These are phyloP conservation scores for Xiphorhynchus elegans DNA, from an alignment of 2,113 vertebrate genomes.

Conservation along the genomic window DNA sequence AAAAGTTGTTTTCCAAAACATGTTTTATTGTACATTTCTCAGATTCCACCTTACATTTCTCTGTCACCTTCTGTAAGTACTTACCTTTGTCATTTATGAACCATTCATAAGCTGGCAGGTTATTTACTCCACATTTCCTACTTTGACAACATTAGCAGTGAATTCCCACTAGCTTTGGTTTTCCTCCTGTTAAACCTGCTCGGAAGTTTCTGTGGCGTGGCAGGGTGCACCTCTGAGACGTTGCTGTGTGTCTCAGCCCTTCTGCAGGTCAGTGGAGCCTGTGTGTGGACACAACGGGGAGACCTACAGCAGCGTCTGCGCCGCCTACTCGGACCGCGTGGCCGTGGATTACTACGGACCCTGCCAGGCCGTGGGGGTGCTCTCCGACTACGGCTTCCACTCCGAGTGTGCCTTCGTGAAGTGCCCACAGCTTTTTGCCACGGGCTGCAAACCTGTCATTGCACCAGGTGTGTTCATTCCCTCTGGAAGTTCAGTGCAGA, in stretches of 20 bases:
- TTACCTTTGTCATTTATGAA: not conserved
- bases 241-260: conserved; percentile 41
- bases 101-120: not conserved
- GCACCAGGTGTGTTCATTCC: conserved; percentile 82
- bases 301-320: conserved; percentile 88
- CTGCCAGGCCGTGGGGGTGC: conserved; percentile 87
- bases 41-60: not conserved
- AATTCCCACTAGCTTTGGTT: not conserved
- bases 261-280: conserved; percentile 78
- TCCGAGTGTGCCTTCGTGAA: conserved; percentile 83
- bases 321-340: conserved; percentile 88
- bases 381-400: conserved; percentile 75
- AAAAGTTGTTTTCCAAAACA: not conserved
- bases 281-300: conserved; percentile 92
- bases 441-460: conserved; percentile 83
- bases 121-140: not conserved
- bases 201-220: accelerated
- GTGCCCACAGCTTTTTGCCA: conserved; percentile 79
- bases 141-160: accelerated
- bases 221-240: accelerated
- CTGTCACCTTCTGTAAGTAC: not conserved
- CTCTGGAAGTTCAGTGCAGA: not conserved
- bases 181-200: accelerated
- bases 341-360: conserved; percentile 86
- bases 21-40: not conserved